A percentile compares a stretch with the other conserved stretches of the same genome.
Evolutionary conservation across 2,888 invertebrate genomes (phyloP).

Genomic region (Lathronympha strigana): DNA sequence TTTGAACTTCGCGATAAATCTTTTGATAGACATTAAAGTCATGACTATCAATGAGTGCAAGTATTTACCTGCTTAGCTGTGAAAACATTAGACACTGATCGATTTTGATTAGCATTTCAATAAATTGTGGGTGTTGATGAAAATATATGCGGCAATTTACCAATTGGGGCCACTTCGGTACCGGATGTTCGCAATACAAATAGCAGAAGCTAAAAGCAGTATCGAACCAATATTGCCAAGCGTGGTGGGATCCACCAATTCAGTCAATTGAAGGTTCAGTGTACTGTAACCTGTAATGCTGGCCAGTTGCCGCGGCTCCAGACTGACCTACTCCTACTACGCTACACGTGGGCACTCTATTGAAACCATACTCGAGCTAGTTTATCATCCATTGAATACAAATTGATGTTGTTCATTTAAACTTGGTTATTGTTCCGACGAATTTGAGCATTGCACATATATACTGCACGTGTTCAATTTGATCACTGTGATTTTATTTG

Average conservation of each 20-base stretch:
- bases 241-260: constrained; percentile 47
- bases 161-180: constrained; percentile 52
- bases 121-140: constrained; percentile 45
- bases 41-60: constrained; percentile 14
- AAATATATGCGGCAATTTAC: constrained; percentile 55
- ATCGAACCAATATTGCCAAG: constrained; percentile 25
- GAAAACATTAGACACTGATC: constrained; percentile 14
- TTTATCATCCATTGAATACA: constrained; percentile 26
- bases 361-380: constrained; percentile 24
- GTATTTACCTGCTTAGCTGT: constrained; percentile 12
- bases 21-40: constrained; percentile 28
- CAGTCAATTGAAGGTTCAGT: constrained; percentile 59
- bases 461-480: constrained; percentile 16
- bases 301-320: constrained; percentile 10
- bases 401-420: constrained; percentile 32
- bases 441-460: constrained; percentile 23
- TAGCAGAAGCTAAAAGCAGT: constrained; percentile 43
- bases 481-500: not conserved
- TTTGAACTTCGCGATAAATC: constrained; percentile 8
- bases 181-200: constrained; percentile 54
- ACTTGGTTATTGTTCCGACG: not conserved
- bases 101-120: constrained; percentile 33
- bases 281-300: constrained; percentile 50
- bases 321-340: not conserved
- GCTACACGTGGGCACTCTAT: constrained; percentile 30